These are phyloP conservation scores for Aegithalos caudatus DNA, from an alignment of 2,113 vertebrate genomes.

Conservation along the genomic window DNA sequence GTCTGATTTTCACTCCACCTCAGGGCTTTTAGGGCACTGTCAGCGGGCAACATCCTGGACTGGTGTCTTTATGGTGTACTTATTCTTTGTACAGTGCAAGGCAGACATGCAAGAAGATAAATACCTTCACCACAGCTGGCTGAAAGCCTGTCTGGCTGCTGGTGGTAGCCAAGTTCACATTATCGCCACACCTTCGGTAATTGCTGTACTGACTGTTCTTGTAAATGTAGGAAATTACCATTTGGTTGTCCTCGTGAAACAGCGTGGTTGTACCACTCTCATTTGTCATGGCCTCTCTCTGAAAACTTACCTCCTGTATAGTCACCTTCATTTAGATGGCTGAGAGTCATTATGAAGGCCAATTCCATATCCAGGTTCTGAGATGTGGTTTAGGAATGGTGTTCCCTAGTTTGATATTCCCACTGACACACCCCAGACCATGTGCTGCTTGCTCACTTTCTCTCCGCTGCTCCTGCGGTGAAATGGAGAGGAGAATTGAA, in stretches of 20 bases:
- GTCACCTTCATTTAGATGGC: not conserved
- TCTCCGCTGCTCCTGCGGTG: fast-evolving
- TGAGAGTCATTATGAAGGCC: not conserved
- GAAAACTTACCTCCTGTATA: not conserved
- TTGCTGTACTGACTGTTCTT: not conserved
- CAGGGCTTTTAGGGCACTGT: not conserved
- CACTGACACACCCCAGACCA: not conserved
- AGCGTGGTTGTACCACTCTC: fast-evolving
- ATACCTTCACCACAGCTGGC: fast-evolving
- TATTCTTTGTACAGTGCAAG: not conserved
- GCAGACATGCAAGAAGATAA: not conserved
- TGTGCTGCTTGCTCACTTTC: not conserved
- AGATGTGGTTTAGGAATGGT: not conserved
- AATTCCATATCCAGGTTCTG: not conserved
- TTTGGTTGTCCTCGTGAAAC: not conserved
- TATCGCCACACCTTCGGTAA: not conserved
- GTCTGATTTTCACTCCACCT: not conserved
- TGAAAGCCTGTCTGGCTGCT: fast-evolving
- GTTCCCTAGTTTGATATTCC: not conserved
- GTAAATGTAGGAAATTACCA: not conserved
- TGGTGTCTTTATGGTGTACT: not conserved
- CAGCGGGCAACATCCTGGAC: not conserved
- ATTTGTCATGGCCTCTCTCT: not conserved
- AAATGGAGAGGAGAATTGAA: not conserved
- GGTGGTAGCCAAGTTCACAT: fast-evolving